Evolutionary conservation across 1,140 invertebrate species (phyloP).

Genomic region (Gryon sp.): DNA sequence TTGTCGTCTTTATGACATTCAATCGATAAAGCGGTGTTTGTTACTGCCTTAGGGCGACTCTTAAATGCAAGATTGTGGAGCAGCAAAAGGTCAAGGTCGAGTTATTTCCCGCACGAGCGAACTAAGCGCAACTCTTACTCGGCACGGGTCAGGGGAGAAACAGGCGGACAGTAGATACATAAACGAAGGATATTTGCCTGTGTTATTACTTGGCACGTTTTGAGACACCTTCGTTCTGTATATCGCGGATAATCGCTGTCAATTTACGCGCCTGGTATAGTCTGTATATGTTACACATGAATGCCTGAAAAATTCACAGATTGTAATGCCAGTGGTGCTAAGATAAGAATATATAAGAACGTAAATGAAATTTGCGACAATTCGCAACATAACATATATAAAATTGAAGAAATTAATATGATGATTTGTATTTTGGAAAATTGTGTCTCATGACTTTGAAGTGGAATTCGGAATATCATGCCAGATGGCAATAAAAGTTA

Average conservation of each 20-base stretch:
- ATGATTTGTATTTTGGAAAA: too few relatives aligned
- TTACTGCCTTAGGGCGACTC: constrained; percentile 60
- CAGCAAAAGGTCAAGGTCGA: constrained; percentile 75
- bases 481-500: too few relatives aligned
- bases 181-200: constrained; percentile 18
- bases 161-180: constrained; percentile 5
- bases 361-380: too few relatives aligned
- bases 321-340: too few relatives aligned
- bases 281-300: too few relatives aligned
- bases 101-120: constrained; percentile 74
- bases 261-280: constrained; percentile 13
- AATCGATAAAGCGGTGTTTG: constrained; percentile 58
- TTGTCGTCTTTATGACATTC: constrained; percentile 47
- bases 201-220: constrained; percentile 60
- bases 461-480: too few relatives aligned
- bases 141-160: constrained; percentile 24
- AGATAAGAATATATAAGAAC: too few relatives aligned
- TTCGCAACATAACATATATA: too few relatives aligned
- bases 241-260: background rate
- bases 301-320: too few relatives aligned
- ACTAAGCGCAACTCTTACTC: constrained; percentile 58
- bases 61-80: constrained; percentile 69
- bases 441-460: too few relatives aligned
- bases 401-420: too few relatives aligned
- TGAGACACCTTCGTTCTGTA: constrained; percentile 5